Percentiles rank a stretch among this genome's conserved stretches.
These are phyloP conservation scores for Caenorhabditis elegans DNA, from an alignment of 1,140 invertebrate genomes.

Conservation along the genomic window DNA sequence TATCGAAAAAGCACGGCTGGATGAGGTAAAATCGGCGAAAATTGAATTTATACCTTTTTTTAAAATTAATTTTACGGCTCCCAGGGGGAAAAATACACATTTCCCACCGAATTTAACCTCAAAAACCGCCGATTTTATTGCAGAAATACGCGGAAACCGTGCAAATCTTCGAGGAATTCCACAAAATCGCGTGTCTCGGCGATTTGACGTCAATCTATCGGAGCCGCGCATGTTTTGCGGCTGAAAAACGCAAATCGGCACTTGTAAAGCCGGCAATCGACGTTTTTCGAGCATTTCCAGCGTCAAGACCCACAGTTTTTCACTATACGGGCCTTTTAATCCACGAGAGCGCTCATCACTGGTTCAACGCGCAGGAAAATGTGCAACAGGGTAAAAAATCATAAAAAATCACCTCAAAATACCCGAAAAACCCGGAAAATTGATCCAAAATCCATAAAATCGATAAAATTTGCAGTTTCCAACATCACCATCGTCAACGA, in stretches of 20 bases:
- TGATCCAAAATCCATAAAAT: no score
- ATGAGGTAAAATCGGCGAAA: no score
- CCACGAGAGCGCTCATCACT: constrained; percentile 27
- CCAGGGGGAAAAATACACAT: no score
- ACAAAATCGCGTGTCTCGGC: background rate
- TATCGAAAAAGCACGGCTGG: no score
- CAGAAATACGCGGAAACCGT: background rate
- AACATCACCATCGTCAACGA: background rate
- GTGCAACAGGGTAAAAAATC: background rate
- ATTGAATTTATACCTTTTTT: background rate
- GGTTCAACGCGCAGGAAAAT: constrained; percentile 24
- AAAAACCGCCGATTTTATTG: background rate
- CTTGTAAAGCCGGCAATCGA: background rate
- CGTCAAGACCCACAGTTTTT: background rate
- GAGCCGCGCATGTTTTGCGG: background rate
- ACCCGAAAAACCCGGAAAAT: no score
- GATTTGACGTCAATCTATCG: constrained; percentile 25
- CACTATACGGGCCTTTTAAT: constrained; percentile 18
- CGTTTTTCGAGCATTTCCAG: background rate
- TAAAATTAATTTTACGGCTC: background rate
- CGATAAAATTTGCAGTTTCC: background rate
- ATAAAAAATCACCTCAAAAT: no score
- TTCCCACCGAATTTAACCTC: no score
- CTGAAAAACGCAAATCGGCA: background rate
- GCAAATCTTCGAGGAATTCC: background rate